Evolutionary conservation across 2,888 invertebrate species (phyloP), one percentile per base, ranked within the genome.

Genomic region (Beris morrisii): DNA sequence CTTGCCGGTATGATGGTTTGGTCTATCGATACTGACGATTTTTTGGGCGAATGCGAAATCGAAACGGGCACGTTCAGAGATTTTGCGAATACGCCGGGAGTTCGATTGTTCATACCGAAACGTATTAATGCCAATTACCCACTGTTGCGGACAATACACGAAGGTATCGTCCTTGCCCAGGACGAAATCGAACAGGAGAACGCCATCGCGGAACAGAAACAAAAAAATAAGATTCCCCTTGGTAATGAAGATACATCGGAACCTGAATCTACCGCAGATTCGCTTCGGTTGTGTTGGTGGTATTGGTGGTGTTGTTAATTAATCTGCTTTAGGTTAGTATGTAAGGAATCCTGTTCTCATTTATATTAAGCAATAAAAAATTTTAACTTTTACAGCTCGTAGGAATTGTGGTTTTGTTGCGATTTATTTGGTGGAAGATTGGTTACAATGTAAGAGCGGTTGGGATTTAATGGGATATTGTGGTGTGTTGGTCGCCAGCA

Each of bases 21-120:
- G 94, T 91, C 92, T 45, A 86, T 93, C 45, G 94, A 94, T 77
- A 94, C 92, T 0, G 94, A 95, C 71, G 94, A 94, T 79, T 93
- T 93, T 77, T 83, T 82, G 28, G 92, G 92, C 0, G 84, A 84
- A 56, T 93, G 93, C 69, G 76, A 78, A 0, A 77, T 79, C 1
- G 84, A 84, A 48, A 72, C 75, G 0, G 83, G 84, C 54, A 80
- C 83, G 0, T 86, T 82, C 70, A 74, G 79, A 0, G 86, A 86
- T 74, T 85, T 83, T 69, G 71, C 73, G 70, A 44, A 71, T 44
- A 5, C 31, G 22, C 64, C 72, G 6, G 72, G 72, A 48, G 67
- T 73, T 31, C 70, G 70, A 30, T 57, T 75, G 53, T 67, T 63
- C 5, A 70, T 74, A 64, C 80, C 81, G 4, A 71, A 75, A 31